phyloP scores from a whole-genome alignment of 2,888 invertebrate genomes.

The Hypselothyrea guttata region DNA sequence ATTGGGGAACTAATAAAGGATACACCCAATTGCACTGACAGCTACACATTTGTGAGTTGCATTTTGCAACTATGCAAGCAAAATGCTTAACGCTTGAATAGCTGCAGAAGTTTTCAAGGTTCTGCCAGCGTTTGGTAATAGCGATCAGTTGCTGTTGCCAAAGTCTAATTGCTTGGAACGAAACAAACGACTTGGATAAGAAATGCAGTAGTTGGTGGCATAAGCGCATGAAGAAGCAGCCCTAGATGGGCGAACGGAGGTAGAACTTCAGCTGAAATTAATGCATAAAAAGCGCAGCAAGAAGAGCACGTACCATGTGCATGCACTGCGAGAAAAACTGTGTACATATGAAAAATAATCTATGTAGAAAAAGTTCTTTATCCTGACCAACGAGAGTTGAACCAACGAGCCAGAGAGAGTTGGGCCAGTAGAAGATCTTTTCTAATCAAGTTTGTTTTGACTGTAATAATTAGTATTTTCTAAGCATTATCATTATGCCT shows the following conservation, averaged over 20 bases:
- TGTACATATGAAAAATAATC: too few species aligned
- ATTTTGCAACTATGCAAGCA: slow-evolving; percentile 35
- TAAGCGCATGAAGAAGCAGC: slow-evolving; percentile 5
- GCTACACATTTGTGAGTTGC: slow-evolving; percentile 17
- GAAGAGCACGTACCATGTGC: slow-evolving; percentile 27
- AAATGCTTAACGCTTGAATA: slow-evolving; percentile 52
- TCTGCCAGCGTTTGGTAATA: slow-evolving; percentile 44
- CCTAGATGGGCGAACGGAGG: neutral
- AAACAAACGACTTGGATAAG: slow-evolving; percentile 76
- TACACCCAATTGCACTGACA: slow-evolving; percentile 7
- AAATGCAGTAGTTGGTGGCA: slow-evolving; percentile 18
- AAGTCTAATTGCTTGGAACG: slow-evolving; percentile 77
- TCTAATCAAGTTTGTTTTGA: too few species aligned
- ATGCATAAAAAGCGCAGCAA: slow-evolving; percentile 41
- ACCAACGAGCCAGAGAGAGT: too few species aligned
- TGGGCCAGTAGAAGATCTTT: too few species aligned
- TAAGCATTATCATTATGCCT: too few species aligned
- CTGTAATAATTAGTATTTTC: too few species aligned
- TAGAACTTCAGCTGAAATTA: slow-evolving; percentile 1
- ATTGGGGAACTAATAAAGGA: neutral
- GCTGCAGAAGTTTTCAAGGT: slow-evolving; percentile 54
- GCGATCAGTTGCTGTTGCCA: slow-evolving; percentile 68
- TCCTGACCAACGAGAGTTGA: too few species aligned
- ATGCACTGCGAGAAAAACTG: neutral
- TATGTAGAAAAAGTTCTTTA: too few species aligned